Conservation (phyloP, 2,888 invertebrate genomes). For the Macrosiphum euphorbiae region DNA sequence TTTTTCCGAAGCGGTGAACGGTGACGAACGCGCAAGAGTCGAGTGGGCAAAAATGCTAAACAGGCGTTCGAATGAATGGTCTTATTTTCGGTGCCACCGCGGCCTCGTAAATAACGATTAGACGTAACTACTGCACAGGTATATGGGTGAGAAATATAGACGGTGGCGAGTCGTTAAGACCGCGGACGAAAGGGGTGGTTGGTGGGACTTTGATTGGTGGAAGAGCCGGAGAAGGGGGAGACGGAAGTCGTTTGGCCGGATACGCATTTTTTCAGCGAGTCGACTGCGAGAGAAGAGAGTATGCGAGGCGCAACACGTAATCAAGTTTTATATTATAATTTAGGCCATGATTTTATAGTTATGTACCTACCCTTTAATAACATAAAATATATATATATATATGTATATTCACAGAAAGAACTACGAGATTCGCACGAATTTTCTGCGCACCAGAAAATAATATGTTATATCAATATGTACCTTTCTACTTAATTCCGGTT, state of each 20-base stretch:
- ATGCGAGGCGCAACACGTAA: neutral
- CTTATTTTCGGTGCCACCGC: neutral
- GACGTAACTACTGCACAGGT: neutral
- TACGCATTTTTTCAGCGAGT: neutral
- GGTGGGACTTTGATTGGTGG: neutral
- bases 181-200: neutral
- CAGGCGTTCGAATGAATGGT: constrained; percentile 20
- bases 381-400: neutral
- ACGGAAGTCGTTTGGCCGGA: neutral
- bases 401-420: neutral
- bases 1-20: neutral
- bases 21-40: neutral
- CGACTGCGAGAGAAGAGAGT: neutral
- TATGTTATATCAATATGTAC: neutral
- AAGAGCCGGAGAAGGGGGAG: neutral
- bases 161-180: neutral
- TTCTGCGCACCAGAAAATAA: neutral
- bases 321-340: neutral
- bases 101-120: constrained; percentile 51
- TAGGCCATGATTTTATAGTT: neutral
- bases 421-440: neutral
- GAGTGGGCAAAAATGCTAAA: constrained; percentile 32
- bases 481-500: neutral
- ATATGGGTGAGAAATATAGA: neutral
- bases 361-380: neutral